phyloP scores from a whole-genome alignment of 1,140 invertebrate species.

The Drosophila kikkawai region DNA sequence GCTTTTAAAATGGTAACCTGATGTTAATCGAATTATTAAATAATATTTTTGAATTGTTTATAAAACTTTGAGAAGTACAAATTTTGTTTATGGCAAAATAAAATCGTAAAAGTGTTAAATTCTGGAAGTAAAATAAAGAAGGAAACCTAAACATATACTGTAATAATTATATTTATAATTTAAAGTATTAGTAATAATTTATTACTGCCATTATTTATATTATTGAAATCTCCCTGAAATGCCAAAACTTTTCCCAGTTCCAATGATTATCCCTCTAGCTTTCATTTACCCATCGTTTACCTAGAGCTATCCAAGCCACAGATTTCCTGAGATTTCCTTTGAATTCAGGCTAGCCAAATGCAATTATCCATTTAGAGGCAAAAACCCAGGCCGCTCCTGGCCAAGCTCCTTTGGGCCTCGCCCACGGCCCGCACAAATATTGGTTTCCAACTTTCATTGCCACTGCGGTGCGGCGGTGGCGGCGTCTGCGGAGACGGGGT shows the following conservation, averaged over 20 bases:
- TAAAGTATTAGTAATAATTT: no score
- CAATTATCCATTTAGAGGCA: slow-evolving; percentile 32
- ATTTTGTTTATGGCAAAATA: not conserved
- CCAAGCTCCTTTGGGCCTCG: slow-evolving; percentile 7
- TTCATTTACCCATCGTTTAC: not conserved
- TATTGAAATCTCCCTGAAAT: not conserved
- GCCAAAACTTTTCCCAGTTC: not conserved
- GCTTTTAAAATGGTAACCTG: not conserved
- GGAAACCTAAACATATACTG: not conserved
- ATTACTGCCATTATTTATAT: no score
- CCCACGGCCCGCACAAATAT: slow-evolving; percentile 65
- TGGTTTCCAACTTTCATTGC: slow-evolving; percentile 76
- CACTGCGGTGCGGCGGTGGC: slow-evolving; percentile 37
- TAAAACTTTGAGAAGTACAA: not conserved
- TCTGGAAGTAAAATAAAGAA: not conserved
- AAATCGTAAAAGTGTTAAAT: no score
- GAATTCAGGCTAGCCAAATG: slow-evolving; percentile 16
- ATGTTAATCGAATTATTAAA: not conserved
- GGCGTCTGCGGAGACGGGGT: slow-evolving; percentile 32
- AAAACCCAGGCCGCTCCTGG: slow-evolving; percentile 25
- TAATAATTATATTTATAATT: not conserved
- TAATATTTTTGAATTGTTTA: no score
- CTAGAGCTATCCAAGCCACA: not conserved
- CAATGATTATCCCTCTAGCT: not conserved
- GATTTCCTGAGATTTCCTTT: not conserved